Evolutionary conservation across 2,888 invertebrate species (phyloP).

Genomic region (Cephalotes varians): DNA sequence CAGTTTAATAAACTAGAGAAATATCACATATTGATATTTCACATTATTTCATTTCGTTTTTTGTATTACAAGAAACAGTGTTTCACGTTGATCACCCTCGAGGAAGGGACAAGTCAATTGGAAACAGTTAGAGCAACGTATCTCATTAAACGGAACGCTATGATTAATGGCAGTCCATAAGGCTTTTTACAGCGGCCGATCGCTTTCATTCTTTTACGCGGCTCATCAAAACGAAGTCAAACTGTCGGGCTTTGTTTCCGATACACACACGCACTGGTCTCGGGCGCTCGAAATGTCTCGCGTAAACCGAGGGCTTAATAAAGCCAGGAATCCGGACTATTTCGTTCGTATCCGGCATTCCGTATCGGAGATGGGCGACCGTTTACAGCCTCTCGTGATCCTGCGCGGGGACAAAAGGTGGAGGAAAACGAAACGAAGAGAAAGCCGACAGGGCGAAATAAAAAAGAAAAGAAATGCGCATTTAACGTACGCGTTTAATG

Average conservation of each 20-base stretch:
- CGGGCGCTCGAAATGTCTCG: slow-evolving; percentile 68
- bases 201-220: slow-evolving; percentile 64
- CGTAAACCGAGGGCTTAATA: slow-evolving; percentile 75
- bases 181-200: slow-evolving; percentile 61
- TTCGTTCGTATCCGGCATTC: slow-evolving; percentile 72
- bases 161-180: slow-evolving; percentile 61
- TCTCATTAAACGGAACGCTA: slow-evolving; percentile 51
- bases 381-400: slow-evolving; percentile 71
- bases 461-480: slow-evolving; percentile 50
- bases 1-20: not conserved
- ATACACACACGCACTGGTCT: slow-evolving; percentile 56
- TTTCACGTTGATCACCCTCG: not conserved
- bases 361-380: slow-evolving; percentile 76
- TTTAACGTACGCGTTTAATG: slow-evolving; percentile 76
- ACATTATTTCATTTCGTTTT: not conserved
- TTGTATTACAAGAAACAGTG: not conserved
- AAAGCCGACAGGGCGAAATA: slow-evolving; percentile 56
- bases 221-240: slow-evolving; percentile 67
- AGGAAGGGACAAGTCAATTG: not conserved
- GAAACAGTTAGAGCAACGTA: slow-evolving; percentile 11
- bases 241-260: slow-evolving; percentile 68
- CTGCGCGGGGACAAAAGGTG: slow-evolving; percentile 47
- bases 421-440: slow-evolving; percentile 8
- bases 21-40: not conserved
- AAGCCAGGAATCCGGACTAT: slow-evolving; percentile 78